Evolutionary conservation across 1,140 invertebrate genomes (phyloP).

Genomic region (Hirudo medicinalis): DNA sequence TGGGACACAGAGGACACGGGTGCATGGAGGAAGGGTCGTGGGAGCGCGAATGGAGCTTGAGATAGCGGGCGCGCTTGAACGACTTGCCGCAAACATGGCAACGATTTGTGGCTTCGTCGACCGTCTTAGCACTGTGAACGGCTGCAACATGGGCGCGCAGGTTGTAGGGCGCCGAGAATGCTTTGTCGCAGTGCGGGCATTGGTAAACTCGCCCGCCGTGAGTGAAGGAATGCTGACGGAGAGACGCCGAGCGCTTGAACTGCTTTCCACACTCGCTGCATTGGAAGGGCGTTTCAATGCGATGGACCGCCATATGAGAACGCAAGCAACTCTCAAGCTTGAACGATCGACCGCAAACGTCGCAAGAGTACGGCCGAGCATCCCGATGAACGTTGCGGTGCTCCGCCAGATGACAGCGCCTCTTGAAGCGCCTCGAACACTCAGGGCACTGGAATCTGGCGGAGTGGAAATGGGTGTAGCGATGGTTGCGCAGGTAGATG

Average conservation of each 20-base stretch:
- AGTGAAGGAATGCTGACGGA: background rate
- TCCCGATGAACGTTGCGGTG: background rate
- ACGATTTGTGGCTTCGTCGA: background rate
- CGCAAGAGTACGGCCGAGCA: background rate
- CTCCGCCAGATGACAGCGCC: background rate
- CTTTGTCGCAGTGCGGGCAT: background rate
- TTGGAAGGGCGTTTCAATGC: background rate
- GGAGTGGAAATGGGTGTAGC: background rate
- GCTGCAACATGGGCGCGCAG: background rate
- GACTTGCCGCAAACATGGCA: background rate
- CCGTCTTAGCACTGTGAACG: background rate
- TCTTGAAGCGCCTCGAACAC: background rate
- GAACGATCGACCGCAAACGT: background rate
- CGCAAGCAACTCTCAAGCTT: background rate
- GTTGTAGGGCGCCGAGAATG: background rate
- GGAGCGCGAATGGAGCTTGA: background rate
- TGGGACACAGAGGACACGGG: background rate
- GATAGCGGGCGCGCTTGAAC: background rate
- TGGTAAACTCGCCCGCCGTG: background rate
- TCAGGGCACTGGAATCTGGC: background rate
- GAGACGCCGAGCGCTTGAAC: conserved; percentile 2
- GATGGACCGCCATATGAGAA: background rate
- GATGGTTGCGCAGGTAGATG: conserved; percentile 5
- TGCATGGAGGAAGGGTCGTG: conserved; percentile 6
- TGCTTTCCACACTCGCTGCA: conserved; percentile 8